These are phyloP conservation scores for Sphinx pinastri DNA, from an alignment of 2,888 invertebrate species.

Conservation along the genomic window DNA sequence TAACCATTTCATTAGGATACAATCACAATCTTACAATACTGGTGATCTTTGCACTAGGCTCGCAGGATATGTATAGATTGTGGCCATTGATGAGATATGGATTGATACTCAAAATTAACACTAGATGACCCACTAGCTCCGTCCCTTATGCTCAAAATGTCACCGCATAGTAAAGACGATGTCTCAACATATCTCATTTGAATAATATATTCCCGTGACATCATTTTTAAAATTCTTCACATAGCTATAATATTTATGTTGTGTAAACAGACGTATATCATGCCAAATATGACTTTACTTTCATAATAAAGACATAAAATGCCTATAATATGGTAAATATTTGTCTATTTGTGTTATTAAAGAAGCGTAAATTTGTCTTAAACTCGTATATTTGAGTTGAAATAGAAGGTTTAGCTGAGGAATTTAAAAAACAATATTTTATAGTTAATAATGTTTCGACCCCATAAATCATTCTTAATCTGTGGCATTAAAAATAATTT, in stretches of 20 bases:
- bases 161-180: not conserved
- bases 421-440: not conserved
- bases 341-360: not conserved
- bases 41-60: too few species aligned
- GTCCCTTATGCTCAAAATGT: not conserved
- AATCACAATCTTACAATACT: too few species aligned
- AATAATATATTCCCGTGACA: conserved; percentile 17
- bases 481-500: too few species aligned
- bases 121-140: not conserved
- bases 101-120: too few species aligned
- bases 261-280: not conserved
- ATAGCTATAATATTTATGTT: conserved; percentile 7
- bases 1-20: too few species aligned
- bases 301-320: conserved; percentile 13
- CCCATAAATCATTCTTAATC: not conserved
- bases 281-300: conserved; percentile 1
- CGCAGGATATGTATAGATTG: too few species aligned
- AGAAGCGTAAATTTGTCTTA: conserved; percentile 5
- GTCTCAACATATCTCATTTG: not conserved
- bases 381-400: not conserved
- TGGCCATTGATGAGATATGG: too few species aligned
- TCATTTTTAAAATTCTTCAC: conserved; percentile 15
- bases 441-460: not conserved
- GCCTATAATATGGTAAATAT: conserved; percentile 8
- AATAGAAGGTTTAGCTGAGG: not conserved